These are phyloP conservation scores for Creontiades dilutus DNA, from an alignment of 2,888 invertebrate genomes.

Conservation along the genomic window DNA sequence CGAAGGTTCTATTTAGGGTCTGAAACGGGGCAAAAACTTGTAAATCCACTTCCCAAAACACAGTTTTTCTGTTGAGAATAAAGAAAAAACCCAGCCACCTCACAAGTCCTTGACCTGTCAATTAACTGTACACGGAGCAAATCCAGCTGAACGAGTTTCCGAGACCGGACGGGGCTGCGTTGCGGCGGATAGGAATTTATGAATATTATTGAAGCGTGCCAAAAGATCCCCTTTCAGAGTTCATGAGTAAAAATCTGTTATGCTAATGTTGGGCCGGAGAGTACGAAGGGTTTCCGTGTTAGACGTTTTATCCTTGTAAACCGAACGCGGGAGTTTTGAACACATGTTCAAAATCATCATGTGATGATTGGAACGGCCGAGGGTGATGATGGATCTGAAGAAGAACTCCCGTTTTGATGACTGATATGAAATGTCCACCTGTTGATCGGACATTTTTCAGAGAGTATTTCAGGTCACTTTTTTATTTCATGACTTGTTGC, in stretches of 20 bases:
- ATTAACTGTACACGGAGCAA: constrained; percentile 25
- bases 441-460: no score
- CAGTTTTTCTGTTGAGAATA: neutral
- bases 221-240: neutral
- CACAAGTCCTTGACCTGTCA: constrained; percentile 28
- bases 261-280: neutral
- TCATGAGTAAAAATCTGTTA: constrained; percentile 13
- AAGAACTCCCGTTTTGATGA: no score
- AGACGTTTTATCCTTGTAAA: neutral
- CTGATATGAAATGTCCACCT: no score
- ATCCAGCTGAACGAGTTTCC: constrained; percentile 10
- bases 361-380: no score
- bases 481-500: no score
- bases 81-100: neutral
- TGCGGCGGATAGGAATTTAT: constrained; percentile 2
- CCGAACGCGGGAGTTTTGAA: no score
- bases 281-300: neutral
- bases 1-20: neutral
- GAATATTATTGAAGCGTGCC: constrained; percentile 39
- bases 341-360: no score
- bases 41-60: neutral
- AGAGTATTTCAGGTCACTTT: no score
- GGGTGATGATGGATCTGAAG: no score
- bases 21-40: constrained; percentile 1
- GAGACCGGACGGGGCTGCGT: constrained; percentile 8